These are phyloP conservation scores for Colaptes auratus DNA, from an alignment of 2,113 vertebrate species.

Conservation along the genomic window DNA sequence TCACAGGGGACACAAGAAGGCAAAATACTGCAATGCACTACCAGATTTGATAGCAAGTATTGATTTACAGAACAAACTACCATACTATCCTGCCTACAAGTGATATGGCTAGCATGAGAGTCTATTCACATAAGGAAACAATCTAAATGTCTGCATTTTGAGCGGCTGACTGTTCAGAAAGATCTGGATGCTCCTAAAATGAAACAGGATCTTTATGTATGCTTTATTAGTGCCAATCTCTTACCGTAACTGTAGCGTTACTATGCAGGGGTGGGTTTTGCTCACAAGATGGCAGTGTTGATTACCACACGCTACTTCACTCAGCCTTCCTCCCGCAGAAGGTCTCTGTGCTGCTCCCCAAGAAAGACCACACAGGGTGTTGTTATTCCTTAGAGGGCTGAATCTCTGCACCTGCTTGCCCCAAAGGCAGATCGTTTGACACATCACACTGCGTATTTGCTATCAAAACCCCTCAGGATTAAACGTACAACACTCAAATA, in stretches of 20 bases:
- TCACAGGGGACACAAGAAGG: background rate
- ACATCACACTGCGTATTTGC: background rate
- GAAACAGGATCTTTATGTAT: fast-evolving
- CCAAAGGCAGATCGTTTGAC: background rate
- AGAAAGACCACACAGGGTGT: background rate
- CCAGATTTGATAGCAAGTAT: background rate
- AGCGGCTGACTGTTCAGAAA: background rate
- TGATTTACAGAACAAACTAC: background rate
- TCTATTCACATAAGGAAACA: background rate
- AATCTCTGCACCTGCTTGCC: background rate
- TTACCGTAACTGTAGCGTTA: fast-evolving
- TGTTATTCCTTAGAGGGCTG: background rate
- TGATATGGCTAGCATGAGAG: background rate
- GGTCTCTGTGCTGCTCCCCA: background rate
- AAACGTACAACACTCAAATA: background rate
- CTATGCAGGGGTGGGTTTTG: background rate
- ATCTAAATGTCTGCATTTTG: background rate
- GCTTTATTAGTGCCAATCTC: background rate
- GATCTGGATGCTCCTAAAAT: background rate
- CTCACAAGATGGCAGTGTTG: conserved; percentile 70
- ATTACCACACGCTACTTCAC: background rate
- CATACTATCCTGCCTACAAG: background rate
- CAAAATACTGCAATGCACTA: background rate
- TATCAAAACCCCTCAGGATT: background rate
- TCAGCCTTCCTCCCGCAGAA: background rate